These are phyloP conservation scores for Sebastolobus altivelis DNA, from an alignment of 2,797 vertebrate genomes.

Conservation along the genomic window DNA sequence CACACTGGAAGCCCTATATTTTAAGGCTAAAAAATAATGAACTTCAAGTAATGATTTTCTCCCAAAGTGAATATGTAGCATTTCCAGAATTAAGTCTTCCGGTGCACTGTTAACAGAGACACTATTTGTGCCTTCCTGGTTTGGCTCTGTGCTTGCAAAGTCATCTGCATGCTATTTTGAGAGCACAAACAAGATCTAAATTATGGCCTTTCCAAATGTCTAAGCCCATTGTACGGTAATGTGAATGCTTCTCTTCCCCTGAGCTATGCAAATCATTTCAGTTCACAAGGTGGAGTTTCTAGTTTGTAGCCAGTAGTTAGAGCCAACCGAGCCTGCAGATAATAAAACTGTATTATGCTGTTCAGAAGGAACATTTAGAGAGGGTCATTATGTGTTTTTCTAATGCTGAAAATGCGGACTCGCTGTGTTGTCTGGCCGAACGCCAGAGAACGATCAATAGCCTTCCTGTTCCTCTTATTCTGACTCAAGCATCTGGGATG, in stretches of 20 bases:
- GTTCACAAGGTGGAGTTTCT: slow-evolving; percentile 11
- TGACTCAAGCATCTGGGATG: slow-evolving; percentile 56
- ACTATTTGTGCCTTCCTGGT: slow-evolving; percentile 18
- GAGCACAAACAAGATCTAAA: slow-evolving; percentile 49
- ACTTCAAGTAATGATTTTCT: slow-evolving; percentile 14
- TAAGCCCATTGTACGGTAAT: slow-evolving; percentile 29
- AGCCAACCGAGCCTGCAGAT: slow-evolving; percentile 34
- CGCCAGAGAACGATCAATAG: slow-evolving; percentile 74
- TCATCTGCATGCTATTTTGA: slow-evolving; percentile 49
- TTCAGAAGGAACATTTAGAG: slow-evolving; percentile 42
- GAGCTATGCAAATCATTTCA: slow-evolving; percentile 50
- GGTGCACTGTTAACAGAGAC: not conserved
- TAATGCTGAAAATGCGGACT: slow-evolving; percentile 35
- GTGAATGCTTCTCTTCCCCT: slow-evolving; percentile 29
- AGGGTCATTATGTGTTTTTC: slow-evolving; percentile 44
- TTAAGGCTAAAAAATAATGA: slow-evolving; percentile 1
- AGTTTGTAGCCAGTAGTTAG: slow-evolving; percentile 26
- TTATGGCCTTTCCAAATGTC: slow-evolving; percentile 41
- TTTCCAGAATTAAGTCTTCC: slow-evolving; percentile 9
- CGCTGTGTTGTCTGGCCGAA: slow-evolving; percentile 38
- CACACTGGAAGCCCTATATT: slow-evolving; percentile 13
- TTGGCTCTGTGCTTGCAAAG: slow-evolving; percentile 21
- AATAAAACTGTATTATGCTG: slow-evolving; percentile 40
- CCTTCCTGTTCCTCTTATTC: slow-evolving; percentile 49
- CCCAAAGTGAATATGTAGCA: not conserved